A percentile compares a stretch with the other conserved stretches of the same genome.
Evolutionary conservation across 2,113 vertebrate species (phyloP).

Genomic region (Ochotona curzoniae): DNA sequence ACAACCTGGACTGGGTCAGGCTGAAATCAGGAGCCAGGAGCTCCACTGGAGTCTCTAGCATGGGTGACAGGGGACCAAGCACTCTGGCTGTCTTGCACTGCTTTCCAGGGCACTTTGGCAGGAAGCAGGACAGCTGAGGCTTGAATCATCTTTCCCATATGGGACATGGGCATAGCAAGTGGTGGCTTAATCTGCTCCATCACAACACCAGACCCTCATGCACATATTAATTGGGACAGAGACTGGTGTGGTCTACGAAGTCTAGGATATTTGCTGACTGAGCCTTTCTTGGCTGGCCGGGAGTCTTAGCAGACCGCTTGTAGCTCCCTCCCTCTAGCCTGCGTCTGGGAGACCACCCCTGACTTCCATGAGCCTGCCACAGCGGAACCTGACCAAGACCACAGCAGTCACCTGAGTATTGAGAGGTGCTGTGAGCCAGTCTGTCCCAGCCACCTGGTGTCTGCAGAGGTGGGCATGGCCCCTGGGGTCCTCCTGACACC

Average conservation of each 20-base stretch:
- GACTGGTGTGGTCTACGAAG: background rate
- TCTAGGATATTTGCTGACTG: background rate
- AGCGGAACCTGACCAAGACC: background rate
- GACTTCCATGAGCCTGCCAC: too few species aligned
- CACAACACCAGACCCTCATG: background rate
- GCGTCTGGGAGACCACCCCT: background rate
- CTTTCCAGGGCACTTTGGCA: too few species aligned
- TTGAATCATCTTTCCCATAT: too few species aligned
- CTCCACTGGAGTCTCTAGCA: too few species aligned
- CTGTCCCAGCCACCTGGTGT: too few species aligned
- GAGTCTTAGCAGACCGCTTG: background rate
- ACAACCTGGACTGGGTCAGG: too few species aligned
- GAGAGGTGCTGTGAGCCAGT: background rate
- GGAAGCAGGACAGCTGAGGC: too few species aligned
- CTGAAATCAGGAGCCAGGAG: too few species aligned
- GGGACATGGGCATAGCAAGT: too few species aligned
- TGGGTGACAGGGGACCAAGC: too few species aligned
- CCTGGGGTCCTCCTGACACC: background rate
- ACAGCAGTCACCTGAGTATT: background rate
- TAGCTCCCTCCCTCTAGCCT: background rate
- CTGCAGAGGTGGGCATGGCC: accelerated
- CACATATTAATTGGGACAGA: background rate
- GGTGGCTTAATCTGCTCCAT: too few species aligned
- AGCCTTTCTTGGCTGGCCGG: background rate
- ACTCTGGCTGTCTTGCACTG: too few species aligned